phyloP scores from a whole-genome alignment of 2,888 invertebrate species.

The Tetramorium bicarinatum region DNA sequence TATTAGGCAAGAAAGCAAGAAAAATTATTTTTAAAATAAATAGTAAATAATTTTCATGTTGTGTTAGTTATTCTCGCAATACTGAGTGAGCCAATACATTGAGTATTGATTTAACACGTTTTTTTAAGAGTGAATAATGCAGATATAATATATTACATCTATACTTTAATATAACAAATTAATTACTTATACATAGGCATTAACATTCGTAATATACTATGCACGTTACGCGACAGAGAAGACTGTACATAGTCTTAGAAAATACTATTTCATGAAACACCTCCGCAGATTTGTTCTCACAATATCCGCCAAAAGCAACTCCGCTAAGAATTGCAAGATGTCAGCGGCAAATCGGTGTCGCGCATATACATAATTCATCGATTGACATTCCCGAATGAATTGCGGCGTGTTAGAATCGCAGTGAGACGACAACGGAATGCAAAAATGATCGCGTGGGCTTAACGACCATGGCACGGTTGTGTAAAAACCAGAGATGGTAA shows the following conservation, averaged over 20 bases:
- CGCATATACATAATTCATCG: constrained; percentile 52
- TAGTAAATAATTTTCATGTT: no score
- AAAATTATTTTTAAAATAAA: no score
- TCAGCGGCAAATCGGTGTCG: constrained; percentile 37
- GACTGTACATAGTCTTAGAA: background rate
- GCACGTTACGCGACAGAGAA: background rate
- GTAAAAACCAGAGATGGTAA: constrained; percentile 32
- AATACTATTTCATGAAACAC: background rate
- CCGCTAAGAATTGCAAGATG: constrained; percentile 14
- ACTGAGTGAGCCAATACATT: no score
- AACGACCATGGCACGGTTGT: constrained; percentile 63
- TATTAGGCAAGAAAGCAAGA: no score
- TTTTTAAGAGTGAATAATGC: no score
- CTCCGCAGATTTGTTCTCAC: constrained; percentile 1
- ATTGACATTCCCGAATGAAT: constrained; percentile 45
- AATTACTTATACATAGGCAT: no score
- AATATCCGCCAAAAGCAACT: constrained; percentile 3
- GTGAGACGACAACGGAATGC: constrained; percentile 49
- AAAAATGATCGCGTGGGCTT: constrained; percentile 50
- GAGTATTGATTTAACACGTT: no score
- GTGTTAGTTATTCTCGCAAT: no score
- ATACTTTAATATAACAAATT: no score
- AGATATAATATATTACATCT: no score
- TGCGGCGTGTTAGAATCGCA: constrained; percentile 30
- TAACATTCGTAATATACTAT: background rate